Evolutionary conservation across 2,113 vertebrate genomes (phyloP).

Genomic region (Lontra canadensis): DNA sequence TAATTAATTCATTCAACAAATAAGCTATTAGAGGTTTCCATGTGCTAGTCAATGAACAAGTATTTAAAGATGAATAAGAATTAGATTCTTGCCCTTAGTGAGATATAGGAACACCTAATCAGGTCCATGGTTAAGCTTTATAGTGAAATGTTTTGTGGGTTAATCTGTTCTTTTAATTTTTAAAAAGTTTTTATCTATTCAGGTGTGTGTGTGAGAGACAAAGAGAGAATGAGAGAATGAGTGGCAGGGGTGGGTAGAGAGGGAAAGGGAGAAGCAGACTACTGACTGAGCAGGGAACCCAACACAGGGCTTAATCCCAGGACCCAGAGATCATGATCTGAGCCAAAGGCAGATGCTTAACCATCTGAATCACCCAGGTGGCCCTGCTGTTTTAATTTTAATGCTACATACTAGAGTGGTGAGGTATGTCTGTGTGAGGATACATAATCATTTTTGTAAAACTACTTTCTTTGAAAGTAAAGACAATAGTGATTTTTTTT

Average conservation of each 20-base stretch:
- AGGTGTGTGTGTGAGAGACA: background rate
- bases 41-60: background rate
- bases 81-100: background rate
- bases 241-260: background rate
- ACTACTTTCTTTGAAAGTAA: background rate
- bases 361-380: background rate
- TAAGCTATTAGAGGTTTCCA: background rate
- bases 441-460: background rate
- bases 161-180: conserved; percentile 16
- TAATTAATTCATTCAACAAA: conserved; percentile 43
- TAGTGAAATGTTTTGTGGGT: background rate
- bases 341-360: background rate
- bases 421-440: background rate
- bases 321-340: background rate
- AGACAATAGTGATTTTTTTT: background rate
- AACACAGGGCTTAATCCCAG: background rate
- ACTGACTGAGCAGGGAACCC: background rate
- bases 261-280: background rate
- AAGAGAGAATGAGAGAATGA: background rate
- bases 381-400: conserved; percentile 17
- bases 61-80: background rate
- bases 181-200: background rate
- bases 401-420: background rate
- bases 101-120: background rate
- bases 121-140: background rate